Evolutionary conservation across 2,888 invertebrate genomes (phyloP).

Genomic region (Dilophus febrilis): DNA sequence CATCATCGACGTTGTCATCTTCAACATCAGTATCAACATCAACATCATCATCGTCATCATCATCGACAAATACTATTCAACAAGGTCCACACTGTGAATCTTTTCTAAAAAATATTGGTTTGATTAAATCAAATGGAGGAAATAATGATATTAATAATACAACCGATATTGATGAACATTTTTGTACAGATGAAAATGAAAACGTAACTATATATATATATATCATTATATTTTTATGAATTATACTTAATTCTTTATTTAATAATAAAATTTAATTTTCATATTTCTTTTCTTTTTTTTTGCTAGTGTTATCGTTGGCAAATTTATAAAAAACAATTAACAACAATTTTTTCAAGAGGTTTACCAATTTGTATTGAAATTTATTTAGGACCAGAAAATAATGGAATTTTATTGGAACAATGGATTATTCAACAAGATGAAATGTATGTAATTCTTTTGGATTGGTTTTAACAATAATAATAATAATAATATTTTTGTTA

Average conservation of each 20-base stretch:
- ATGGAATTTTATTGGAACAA: slow-evolving; percentile 28
- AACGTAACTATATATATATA: slow-evolving; percentile 18
- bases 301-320: slow-evolving; percentile 26
- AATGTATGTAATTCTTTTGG: slow-evolving; percentile 19
- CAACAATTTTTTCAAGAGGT: slow-evolving; percentile 23
- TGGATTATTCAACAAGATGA: slow-evolving; percentile 28
- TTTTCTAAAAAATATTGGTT: slow-evolving; percentile 30
- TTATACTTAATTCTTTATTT: slow-evolving; percentile 2
- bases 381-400: slow-evolving; percentile 27
- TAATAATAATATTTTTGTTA: not conserved
- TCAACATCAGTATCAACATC: not conserved
- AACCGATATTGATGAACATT: slow-evolving; percentile 28
- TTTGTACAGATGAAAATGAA: slow-evolving; percentile 31
- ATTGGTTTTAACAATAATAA: not conserved
- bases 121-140: slow-evolving; percentile 20
- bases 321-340: slow-evolving; percentile 27
- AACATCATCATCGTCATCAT: slow-evolving; percentile 1
- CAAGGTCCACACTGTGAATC: slow-evolving; percentile 32
- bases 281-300: not conserved
- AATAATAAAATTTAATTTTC: slow-evolving; percentile 14
- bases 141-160: not conserved
- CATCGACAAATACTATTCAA: slow-evolving; percentile 3
- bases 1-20: too few species aligned
- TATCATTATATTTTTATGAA: not conserved
- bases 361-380: slow-evolving; percentile 30